Base-by-base conservation (phyloP, 1,140 invertebrate genomes). In the Heliconius hewitsoni region DNA sequence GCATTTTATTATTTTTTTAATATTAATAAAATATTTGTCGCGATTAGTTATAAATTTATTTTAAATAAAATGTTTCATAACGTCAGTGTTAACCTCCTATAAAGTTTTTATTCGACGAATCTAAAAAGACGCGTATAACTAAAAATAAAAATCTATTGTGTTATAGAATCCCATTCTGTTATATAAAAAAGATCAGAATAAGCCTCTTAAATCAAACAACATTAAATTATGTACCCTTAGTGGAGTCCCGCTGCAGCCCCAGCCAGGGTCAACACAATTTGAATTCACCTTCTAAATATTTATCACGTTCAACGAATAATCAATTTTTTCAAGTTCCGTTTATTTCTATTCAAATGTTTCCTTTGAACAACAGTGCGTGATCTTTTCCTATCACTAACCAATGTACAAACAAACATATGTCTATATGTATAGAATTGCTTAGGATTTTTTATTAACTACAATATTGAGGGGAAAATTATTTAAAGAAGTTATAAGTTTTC, bases 281-380 rank as follows among this genome's bases (percentile, higher is more conserved):
- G 86, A 80, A 82, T 83, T 84, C 83, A 80, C 78, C 86, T 86
- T 81, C 87, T 87, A 84, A 89, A 91, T 91, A 91, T 91, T 89
- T 89, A 90, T 85, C 74, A 84, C 81, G 80, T 83, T 72, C 23
- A 76, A 83, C 73, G 80, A 83, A 83, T 85, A 79, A 81, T 81
- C 23, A 79, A 73, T 83, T 84, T 87, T 86, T 83, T 81, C 57
- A 75, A 77, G 79, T 82, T 79, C 79, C 82, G 74, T 79, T 79
- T 79, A 52, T 74, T 66, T 81, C 76, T 79, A 75, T 81, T 81
- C 72, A 77, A 76, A 76, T n/a, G 18, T 46, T 66, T 76, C 55
- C 27, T 70, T 46, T 3, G 27, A 66, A 66, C 60, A 30, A 30
- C 60, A 8, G 27, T 66, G 60, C 60, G 60, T 66, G 60, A 66